Evolutionary conservation across 2,113 vertebrate species (phyloP), one percentile per base, ranked within the genome.

Genomic region (Sorex fumeus): DNA sequence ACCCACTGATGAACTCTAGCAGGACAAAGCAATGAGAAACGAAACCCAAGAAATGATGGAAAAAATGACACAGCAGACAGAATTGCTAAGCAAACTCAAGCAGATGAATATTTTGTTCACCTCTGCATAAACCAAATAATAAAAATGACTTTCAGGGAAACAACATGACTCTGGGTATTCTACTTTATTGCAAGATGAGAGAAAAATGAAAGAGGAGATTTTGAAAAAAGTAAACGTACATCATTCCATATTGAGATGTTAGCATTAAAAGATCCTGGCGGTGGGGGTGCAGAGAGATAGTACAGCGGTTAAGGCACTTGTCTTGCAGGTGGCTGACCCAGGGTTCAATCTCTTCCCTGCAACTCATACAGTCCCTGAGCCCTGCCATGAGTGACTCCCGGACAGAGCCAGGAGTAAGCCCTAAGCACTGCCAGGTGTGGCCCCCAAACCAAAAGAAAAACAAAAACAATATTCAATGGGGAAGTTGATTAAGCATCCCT

Each of bases 401-500:
- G 57, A 60, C 19, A 23, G 57, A 60, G 57, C 57, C 57, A 60
- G 57, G 57, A 60, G 57, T 60, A 60, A 60, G 57, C 57, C 57
- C 19, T 60, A 23, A 60, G 57, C 57, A 60, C 57, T 60, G 19
- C 21, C 3, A 23, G 19, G 18, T 60, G 57, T 60, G 47, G 57
- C 57, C 57, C 57, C 16, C 0, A 60, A 60, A 60, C 21, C 57
- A 60, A 60, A 60, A 60, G 4, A 16, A 23, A 60, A 60, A 60
- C 23, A 60, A 60, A 19, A 21, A 2, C 16, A 2, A 84, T 70
- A 93, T 75, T 94, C 91, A 57, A 75, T 93, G 77, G 91, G 80
- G 96, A 96, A 96, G 91, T 92, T 93, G 94, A 97, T 96, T 96
- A 97, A 96, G 90, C 72, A 87, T 66, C 91, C 81, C 11, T 11